Percentiles rank a stretch among this genome's conserved stretches.
These are phyloP conservation scores for Lithobates sylvaticus DNA, from an alignment of 2,797 vertebrate genomes.

Conservation along the genomic window DNA sequence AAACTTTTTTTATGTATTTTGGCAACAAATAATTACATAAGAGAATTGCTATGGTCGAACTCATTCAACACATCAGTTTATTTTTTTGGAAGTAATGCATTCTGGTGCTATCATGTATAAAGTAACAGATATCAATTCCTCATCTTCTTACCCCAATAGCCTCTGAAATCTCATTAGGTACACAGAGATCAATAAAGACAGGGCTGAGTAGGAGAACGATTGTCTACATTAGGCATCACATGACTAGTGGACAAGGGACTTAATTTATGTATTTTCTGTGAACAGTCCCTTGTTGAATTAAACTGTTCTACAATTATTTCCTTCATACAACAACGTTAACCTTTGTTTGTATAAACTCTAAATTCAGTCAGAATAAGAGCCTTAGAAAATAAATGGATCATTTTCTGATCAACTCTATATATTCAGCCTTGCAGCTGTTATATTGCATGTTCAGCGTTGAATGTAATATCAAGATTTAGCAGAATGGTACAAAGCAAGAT, in stretches of 20 bases:
- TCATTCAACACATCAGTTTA: too few relatives aligned
- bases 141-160: not conserved
- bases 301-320: not conserved
- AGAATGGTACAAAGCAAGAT: conserved; percentile 20
- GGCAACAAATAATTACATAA: not conserved
- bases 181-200: not conserved
- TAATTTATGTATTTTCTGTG: not conserved
- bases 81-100: not conserved
- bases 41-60: not conserved
- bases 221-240: not conserved
- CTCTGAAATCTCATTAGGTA: not conserved
- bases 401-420: not conserved
- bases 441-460: conserved; percentile 13
- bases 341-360: not conserved
- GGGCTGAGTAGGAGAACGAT: not conserved
- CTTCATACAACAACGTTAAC: not conserved
- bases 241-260: not conserved
- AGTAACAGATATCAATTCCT: not conserved
- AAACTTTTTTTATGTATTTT: too few relatives aligned
- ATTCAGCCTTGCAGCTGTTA: conserved; percentile 21
- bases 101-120: not conserved
- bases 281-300: not conserved
- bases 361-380: conserved; percentile 7
- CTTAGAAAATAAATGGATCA: conserved; percentile 17
- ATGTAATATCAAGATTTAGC: conserved; percentile 40